Evolutionary conservation across 2,888 invertebrate species (phyloP).

Genomic region (Heliconius charithonia): DNA sequence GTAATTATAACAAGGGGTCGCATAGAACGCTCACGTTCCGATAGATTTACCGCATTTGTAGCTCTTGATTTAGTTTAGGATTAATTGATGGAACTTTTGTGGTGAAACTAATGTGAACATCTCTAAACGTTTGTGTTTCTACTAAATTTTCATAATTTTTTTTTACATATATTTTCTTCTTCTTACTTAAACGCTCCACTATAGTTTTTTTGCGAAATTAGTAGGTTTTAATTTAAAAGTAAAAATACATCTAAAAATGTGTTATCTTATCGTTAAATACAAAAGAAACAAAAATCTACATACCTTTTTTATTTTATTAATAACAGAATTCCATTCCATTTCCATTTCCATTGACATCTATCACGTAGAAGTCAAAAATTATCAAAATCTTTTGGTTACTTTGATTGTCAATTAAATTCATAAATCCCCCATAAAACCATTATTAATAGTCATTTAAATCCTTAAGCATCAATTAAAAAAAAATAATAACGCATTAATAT

Average conservation of each 20-base stretch:
- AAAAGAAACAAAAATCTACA: neutral
- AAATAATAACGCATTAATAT: conserved; percentile 44
- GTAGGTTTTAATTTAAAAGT: no score
- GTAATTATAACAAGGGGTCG: conserved; percentile 57
- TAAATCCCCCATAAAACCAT: neutral
- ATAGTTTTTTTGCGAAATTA: no score
- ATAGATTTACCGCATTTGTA: conserved; percentile 33
- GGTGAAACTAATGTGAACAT: conserved; percentile 17
- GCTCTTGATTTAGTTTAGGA: conserved; percentile 29
- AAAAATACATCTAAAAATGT: neutral
- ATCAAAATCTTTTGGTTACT: no score
- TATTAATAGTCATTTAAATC: neutral
- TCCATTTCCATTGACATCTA: no score
- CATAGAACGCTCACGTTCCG: conserved; percentile 37
- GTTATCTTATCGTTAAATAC: neutral
- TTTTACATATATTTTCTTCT: neutral
- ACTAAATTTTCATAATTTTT: neutral
- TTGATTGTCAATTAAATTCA: no score
- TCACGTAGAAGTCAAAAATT: no score
- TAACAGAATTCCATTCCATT: no score
- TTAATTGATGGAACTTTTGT: conserved; percentile 32
- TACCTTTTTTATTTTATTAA: no score
- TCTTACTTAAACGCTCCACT: no score
- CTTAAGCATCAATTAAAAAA: neutral
- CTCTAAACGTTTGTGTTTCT: neutral